Evolutionary conservation across 2,113 vertebrate genomes (phyloP).

Genomic region (Struthidea cinerea): DNA sequence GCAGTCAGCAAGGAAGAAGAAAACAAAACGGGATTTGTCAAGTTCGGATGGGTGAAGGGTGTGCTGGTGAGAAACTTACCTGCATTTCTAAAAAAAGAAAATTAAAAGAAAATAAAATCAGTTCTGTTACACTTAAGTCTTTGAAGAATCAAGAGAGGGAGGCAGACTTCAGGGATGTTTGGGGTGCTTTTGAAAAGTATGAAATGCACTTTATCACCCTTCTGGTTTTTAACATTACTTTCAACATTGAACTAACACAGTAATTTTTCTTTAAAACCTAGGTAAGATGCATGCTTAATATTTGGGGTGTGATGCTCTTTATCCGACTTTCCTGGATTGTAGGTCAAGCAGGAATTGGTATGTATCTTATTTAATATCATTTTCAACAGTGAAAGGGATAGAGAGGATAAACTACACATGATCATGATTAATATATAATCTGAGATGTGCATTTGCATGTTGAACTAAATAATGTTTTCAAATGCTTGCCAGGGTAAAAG

Average conservation of each 20-base stretch:
- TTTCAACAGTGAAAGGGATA: conserved; percentile 24
- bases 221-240: neutral
- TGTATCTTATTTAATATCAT: conserved; percentile 9
- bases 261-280: conserved; percentile 60
- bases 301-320: conserved; percentile 99
- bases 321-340: conserved; percentile 98
- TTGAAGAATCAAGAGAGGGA: neutral
- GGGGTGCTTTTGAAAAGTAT: neutral
- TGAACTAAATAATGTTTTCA: conserved; percentile 32
- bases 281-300: conserved; percentile 98
- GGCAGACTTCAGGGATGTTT: neutral
- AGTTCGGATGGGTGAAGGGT: conserved; percentile 98
- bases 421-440: conserved; percentile 56
- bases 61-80: conserved; percentile 86
- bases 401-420: conserved; percentile 32
- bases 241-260: neutral
- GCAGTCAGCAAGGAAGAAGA: conserved; percentile 70
- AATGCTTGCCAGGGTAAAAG: conserved; percentile 46
- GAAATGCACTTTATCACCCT: neutral
- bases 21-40: conserved; percentile 72
- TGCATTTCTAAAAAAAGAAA: neutral
- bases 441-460: conserved; percentile 58
- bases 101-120: neutral
- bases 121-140: neutral
- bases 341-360: conserved; percentile 96